Base-by-base conservation (phyloP, 1,140 invertebrate species). In the Papilio dardanus region DNA sequence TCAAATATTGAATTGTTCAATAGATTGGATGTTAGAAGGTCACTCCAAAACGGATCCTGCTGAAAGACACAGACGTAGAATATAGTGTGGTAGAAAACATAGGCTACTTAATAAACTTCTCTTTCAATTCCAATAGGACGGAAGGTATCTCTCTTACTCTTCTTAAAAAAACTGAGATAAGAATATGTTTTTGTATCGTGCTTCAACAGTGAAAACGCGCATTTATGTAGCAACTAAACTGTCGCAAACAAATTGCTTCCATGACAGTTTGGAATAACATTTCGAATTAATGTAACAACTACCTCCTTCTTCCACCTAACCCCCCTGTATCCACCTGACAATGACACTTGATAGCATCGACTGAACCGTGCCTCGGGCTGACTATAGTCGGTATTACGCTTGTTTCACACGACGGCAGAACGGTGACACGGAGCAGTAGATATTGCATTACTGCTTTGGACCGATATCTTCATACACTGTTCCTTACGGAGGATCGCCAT, bases 281-380 rank as follows among this genome's bases (percentile, higher is more conserved):
- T 62, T 62, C 54, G 54, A 2, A 62, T 62, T 62, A 62, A 62
- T 62, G 54, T 62, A 62, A 62, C 54, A 28, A 62, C 54, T 12
- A 58, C 50, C 54, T 62, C 19, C 31, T 24, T 8, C 30, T 0
- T 31, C 65, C 19, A 10, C 1, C n/a, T 10, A 28, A 3, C 30
- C 3, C 4, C 65, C 16, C 1, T 67, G 31, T 33, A 67, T n/a
- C 33, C 65, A 35, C 65, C 65, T 67, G 65, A 67, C 65, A 67
- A 19, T 67, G 65, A 67, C 65, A 67, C 65, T 35, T 67, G 65
- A 67, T 21, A 67, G 19, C 28, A 33, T 35, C 30, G 31, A 31
- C 30, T 30, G 65, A 16, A 33, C 16, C 31, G 30, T 35, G 65
- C 65, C 65, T 14, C 65, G 6, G 31, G 65, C 5, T 35, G 33